Base-by-base conservation (phyloP, 2,113 vertebrate genomes). In the Piliocolobus tephrosceles region DNA sequence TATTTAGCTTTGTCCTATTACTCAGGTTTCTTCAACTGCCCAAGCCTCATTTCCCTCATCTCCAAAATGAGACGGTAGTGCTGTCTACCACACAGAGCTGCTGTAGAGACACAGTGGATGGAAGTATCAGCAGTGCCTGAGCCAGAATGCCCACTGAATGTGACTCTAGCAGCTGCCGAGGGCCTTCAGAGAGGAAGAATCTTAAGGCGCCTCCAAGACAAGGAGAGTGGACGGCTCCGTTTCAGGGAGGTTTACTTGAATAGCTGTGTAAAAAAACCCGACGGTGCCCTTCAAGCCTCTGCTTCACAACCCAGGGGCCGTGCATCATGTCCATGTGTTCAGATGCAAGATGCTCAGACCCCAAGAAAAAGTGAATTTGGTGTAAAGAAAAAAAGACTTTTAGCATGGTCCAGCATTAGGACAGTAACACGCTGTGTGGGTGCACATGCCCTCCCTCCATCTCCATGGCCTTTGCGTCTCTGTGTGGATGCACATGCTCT, bases 91-190 rank as follows among this genome's bases (percentile, higher is more conserved):
- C 43, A 40, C 6, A 30, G 18, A 22, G 35, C n/a, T 61, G 38
- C 8, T 1, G 7, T 47, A 13, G 30, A 76, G 72, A 64, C 16
- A 3, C 14, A 68, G 0, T 16, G 66, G 66, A 35, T 35, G 32
- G 32, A 5, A 30, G 32, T 4, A 17, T 35, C 13, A 17, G 16
- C 32, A 68, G 66, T 1, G 2, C 32, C 66, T 68, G 66, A 2
- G 7, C 6, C 66, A 35, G 14, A 7, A 68, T 68, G 32, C 14
- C 66, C 30, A 6, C 30, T 17, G 66, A 68, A 8, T 17, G 32
- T 8, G 3, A n/a, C 38, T 35, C 38, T 45, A 6, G 3, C 6
- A 6, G 27, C 35, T 52, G 5, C 6, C 32, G 0, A 9, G 2
- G 18, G n/a, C 30, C 2, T 43, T 35, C 13, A 6, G 25, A 64